phyloP scores from a whole-genome alignment of 2,113 vertebrate genomes.

The Grammomys surdaster region DNA sequence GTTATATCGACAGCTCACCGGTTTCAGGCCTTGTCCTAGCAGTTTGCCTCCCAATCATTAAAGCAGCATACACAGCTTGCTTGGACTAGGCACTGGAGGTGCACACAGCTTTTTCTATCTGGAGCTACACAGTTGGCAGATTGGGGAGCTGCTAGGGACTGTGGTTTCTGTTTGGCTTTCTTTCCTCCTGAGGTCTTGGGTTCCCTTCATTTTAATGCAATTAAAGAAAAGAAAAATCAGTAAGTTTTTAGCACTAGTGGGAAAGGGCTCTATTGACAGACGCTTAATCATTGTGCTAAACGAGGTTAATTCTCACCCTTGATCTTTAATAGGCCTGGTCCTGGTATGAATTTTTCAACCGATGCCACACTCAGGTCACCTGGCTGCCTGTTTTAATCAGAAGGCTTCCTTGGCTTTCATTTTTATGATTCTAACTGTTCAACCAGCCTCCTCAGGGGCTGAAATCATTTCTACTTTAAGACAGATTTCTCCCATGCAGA shows the following conservation, averaged over 20 bases:
- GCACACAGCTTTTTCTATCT: background rate
- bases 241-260: conserved; percentile 64
- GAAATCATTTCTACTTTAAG: background rate
- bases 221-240: conserved; percentile 81
- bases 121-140: background rate
- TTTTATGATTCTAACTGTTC: conserved; percentile 54
- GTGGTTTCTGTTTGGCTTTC: conserved; percentile 39
- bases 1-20: background rate
- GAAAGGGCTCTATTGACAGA: conserved; percentile 77
- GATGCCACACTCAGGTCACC: conserved; percentile 61
- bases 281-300: conserved; percentile 78
- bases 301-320: conserved; percentile 77
- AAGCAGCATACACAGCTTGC: background rate
- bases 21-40: background rate
- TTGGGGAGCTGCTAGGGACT: background rate
- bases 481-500: background rate
- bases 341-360: conserved; percentile 72
- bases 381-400: conserved; percentile 73
- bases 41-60: background rate
- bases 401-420: conserved; percentile 26
- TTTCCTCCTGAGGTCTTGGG: conserved; percentile 58
- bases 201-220: conserved; percentile 80
- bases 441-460: conserved; percentile 1
- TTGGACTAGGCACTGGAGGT: background rate
- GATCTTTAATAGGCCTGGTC: conserved; percentile 62